Evolutionary conservation across 2,113 vertebrate species (phyloP).

Genomic region (Hystrix brachyura): DNA sequence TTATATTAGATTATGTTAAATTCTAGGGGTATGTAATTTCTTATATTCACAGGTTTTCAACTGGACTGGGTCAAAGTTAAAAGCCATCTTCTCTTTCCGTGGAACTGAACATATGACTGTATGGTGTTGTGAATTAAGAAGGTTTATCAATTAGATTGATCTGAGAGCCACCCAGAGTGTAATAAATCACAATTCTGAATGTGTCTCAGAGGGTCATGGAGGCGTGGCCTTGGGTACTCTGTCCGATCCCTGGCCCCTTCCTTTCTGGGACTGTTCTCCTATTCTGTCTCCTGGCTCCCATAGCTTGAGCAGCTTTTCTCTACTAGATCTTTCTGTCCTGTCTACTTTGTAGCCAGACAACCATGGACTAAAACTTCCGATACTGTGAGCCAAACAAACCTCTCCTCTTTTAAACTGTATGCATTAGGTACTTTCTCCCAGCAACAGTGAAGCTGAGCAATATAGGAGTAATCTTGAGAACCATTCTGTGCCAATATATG

Average conservation of each 20-base stretch:
- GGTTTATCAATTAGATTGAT: neutral
- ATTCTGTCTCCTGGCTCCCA: neutral
- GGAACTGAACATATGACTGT: neutral
- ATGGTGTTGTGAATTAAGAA: neutral
- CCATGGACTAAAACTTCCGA: neutral
- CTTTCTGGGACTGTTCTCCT: neutral
- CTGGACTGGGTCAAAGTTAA: neutral
- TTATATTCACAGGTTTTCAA: neutral
- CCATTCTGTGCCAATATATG: neutral
- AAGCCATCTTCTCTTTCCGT: neutral
- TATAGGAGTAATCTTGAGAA: neutral
- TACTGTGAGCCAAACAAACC: neutral
- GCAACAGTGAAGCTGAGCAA: neutral
- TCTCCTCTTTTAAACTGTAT: neutral
- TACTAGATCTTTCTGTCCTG: neutral
- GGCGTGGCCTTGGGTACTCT: neutral
- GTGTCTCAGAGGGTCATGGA: neutral
- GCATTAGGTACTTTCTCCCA: neutral
- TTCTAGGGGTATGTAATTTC: neutral
- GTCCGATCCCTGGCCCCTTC: neutral
- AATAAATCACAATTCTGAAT: neutral
- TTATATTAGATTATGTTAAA: neutral
- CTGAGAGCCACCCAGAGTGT: neutral
- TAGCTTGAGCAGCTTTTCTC: neutral
- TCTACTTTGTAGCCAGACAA: neutral